phyloP scores from a whole-genome alignment of 2,797 vertebrate species.

The Xenopus petersii region DNA sequence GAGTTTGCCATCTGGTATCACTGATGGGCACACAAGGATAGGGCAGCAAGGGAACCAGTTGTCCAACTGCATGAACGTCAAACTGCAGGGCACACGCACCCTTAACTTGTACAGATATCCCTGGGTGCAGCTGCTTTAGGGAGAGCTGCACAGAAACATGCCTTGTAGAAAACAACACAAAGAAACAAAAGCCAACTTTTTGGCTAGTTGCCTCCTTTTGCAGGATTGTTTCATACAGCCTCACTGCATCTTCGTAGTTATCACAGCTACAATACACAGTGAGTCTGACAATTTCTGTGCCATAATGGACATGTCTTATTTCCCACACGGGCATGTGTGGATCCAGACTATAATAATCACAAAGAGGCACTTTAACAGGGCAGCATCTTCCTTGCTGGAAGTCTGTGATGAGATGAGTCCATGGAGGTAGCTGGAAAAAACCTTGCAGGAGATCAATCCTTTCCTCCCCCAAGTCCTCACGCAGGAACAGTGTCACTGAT shows the following conservation, averaged over 20 bases:
- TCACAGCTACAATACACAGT: conserved; percentile 83
- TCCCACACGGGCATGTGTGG: conserved; percentile 89
- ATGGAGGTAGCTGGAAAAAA: conserved; percentile 82
- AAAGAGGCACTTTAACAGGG: conserved; percentile 63
- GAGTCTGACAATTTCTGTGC: conserved; percentile 80
- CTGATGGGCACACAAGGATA: conserved; percentile 91
- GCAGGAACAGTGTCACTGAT: conserved; percentile 86
- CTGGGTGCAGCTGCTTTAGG: conserved; percentile 81
- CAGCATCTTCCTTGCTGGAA: conserved; percentile 48
- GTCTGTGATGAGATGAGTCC: conserved; percentile 77
- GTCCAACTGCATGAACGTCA: conserved; percentile 82
- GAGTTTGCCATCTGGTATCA: conserved; percentile 86
- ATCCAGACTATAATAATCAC: conserved; percentile 85
- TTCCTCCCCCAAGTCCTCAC: conserved; percentile 79
- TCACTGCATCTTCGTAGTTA: conserved; percentile 84
- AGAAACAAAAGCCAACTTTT: conserved; percentile 76
- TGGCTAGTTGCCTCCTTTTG: conserved; percentile 72
- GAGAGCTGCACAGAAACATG: conserved; percentile 78
- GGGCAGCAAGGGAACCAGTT: conserved; percentile 89
- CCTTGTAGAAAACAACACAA: conserved; percentile 63
- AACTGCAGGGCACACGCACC: conserved; percentile 84
- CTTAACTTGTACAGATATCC: conserved; percentile 73
- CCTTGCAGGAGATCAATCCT: conserved; percentile 79
- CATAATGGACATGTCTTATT: conserved; percentile 74
- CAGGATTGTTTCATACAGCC: conserved; percentile 86